A percentile compares a stretch with the other conserved stretches of the same genome.
phyloP scores from a whole-genome alignment of 2,113 vertebrate genomes.

The Carlito syrichta region DNA sequence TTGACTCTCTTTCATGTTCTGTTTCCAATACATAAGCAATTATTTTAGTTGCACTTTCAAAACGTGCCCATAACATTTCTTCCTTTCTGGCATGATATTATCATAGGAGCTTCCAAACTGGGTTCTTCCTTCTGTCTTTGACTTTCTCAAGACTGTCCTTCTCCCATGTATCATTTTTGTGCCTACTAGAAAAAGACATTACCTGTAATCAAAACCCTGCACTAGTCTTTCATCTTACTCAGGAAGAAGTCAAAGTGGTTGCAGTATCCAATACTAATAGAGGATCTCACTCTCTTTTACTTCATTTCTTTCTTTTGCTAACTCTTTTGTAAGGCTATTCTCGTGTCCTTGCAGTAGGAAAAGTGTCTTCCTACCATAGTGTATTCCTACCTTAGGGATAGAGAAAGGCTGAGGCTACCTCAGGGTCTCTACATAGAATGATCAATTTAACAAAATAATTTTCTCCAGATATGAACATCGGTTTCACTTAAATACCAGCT shows the following conservation, averaged over 20 bases:
- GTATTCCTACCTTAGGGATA: too few species aligned
- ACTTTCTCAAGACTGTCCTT: not conserved
- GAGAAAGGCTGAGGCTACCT: too few species aligned
- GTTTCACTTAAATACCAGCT: not conserved
- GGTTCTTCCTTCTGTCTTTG: not conserved
- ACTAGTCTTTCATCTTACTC: not conserved
- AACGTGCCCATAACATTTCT: not conserved
- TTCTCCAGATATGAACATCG: not conserved
- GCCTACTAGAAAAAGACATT: not conserved
- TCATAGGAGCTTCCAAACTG: not conserved
- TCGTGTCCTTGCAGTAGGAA: not conserved
- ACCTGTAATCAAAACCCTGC: not conserved
- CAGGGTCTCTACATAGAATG: not conserved
- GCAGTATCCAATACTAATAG: rapidly evolving
- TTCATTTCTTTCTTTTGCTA: not conserved
- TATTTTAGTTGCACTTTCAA: not conserved
- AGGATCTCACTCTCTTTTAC: not conserved
- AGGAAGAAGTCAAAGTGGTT: not conserved
- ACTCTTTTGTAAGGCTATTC: not conserved
- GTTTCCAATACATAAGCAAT: too few species aligned
- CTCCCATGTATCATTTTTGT: not conserved
- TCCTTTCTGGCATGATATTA: not conserved
- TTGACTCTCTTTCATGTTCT: not conserved
- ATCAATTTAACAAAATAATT: not conserved
- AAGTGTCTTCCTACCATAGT: not conserved